These are phyloP conservation scores for Merluccius polli DNA, from an alignment of 2,797 vertebrate genomes.

Conservation along the genomic window DNA sequence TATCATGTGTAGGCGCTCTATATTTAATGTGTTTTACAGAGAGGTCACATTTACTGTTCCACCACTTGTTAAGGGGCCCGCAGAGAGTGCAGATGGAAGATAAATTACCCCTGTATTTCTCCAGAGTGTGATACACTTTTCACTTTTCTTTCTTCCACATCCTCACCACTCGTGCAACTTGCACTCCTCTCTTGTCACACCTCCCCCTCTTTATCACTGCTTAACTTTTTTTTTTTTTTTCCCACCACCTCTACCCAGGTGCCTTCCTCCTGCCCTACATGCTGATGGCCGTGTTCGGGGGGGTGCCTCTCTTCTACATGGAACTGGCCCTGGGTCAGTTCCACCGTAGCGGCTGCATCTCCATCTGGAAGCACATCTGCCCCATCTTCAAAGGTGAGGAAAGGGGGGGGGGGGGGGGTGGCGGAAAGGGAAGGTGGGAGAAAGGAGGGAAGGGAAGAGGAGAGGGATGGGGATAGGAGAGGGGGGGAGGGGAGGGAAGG, in stretches of 20 bases:
- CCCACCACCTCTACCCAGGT: slow-evolving; percentile 66
- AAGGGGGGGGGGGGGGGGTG: neutral
- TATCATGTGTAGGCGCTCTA: neutral
- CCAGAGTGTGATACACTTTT: slow-evolving; percentile 9
- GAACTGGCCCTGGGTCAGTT: slow-evolving; percentile 96
- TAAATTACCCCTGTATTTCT: slow-evolving; percentile 21
- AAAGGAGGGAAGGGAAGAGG: neutral
- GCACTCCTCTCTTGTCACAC: neutral
- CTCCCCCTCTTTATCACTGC: no score
- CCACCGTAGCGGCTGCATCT: slow-evolving; percentile 95
- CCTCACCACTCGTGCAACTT: neutral
- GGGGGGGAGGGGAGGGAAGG: neutral
- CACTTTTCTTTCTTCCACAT: slow-evolving; percentile 6
- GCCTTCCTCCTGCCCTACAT: slow-evolving; percentile 95
- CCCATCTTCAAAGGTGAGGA: slow-evolving; percentile 96
- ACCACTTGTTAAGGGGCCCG: slow-evolving; percentile 14
- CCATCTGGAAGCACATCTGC: slow-evolving; percentile 96
- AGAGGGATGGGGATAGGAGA: neutral
- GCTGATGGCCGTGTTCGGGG: slow-evolving; percentile 96
- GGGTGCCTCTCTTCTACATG: slow-evolving; percentile 98
- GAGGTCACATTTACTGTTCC: slow-evolving; percentile 20
- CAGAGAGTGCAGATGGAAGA: slow-evolving; percentile 21
- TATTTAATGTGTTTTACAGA: slow-evolving; percentile 31
- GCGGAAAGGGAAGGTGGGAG: neutral
- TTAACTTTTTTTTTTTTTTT: slow-evolving; percentile 17